Percentiles rank a stretch among this genome's conserved stretches.
phyloP scores from a whole-genome alignment of 2,113 vertebrate genomes.

The Corythornis madagascariensis region DNA sequence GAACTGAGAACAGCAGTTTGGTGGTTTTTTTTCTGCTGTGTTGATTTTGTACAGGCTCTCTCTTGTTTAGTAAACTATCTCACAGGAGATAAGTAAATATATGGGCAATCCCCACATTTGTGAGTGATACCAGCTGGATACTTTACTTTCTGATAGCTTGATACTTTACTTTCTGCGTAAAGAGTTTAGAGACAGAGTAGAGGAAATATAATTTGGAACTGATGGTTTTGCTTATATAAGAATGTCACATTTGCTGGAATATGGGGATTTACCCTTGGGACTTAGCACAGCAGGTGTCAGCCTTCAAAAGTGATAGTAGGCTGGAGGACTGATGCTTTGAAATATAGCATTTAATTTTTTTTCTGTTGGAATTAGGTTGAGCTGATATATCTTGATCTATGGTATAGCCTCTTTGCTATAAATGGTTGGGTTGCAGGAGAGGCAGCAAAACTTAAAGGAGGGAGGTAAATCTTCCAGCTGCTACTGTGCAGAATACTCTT shows the following conservation, averaged over 20 bases:
- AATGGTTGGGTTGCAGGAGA: not conserved
- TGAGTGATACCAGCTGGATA: not conserved
- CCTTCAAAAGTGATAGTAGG: not conserved
- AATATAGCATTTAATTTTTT: not conserved
- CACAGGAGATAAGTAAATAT: not conserved
- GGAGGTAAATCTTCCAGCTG: not conserved
- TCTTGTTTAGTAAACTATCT: not conserved
- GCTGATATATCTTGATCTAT: not conserved
- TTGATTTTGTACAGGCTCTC: not conserved
- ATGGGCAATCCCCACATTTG: not conserved
- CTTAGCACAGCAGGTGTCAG: not conserved
- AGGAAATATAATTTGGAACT: not conserved
- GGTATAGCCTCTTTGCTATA: not conserved
- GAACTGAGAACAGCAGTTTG: not conserved
- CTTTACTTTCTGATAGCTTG: not conserved
- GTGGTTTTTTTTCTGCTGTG: not conserved
- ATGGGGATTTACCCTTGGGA: not conserved
- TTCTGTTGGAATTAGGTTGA: not conserved
- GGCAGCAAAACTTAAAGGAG: not conserved
- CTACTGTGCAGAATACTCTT: not conserved
- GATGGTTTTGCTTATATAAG: not conserved
- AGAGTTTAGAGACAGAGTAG: not conserved
- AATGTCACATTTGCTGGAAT: not conserved
- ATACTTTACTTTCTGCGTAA: not conserved
- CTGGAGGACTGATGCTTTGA: not conserved